phyloP scores from a whole-genome alignment of 1,140 invertebrate species.

The Copidosoma floridanum region DNA sequence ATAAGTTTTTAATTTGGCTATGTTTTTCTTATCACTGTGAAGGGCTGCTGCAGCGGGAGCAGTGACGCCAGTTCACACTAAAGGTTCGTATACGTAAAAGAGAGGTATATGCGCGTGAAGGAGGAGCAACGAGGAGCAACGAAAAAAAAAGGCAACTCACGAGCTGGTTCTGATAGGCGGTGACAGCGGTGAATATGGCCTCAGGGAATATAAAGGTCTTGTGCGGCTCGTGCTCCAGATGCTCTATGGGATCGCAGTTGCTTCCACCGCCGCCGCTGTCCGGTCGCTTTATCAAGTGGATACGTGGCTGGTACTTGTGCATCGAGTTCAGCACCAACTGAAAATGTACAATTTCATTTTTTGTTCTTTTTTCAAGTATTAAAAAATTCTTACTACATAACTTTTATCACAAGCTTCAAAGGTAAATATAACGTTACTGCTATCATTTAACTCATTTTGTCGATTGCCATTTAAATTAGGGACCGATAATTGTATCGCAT shows the following conservation, averaged over 20 bases:
- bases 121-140: constrained; percentile 30
- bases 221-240: constrained; percentile 86
- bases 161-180: constrained; percentile 85
- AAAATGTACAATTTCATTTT: constrained; percentile 33
- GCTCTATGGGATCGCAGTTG: constrained; percentile 65
- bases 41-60: too few species aligned
- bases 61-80: too few species aligned
- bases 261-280: constrained; percentile 57
- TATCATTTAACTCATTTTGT: too few species aligned
- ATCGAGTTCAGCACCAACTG: constrained; percentile 97
- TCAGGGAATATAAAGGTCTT: constrained; percentile 95
- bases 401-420: neutral
- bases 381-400: neutral
- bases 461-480: too few species aligned
- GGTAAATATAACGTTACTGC: too few species aligned
- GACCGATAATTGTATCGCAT: too few species aligned
- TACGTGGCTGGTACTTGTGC: constrained; percentile 97
- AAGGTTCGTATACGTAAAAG: too few species aligned
- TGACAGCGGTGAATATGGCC: constrained; percentile 96
- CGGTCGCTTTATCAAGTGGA: constrained; percentile 82
- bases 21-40: too few species aligned
- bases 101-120: constrained; percentile 16
- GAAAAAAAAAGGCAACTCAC: constrained; percentile 46
- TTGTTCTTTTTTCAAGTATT: neutral
- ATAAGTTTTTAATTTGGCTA: too few species aligned